Base-by-base conservation (phyloP, 1,140 invertebrate species). In the Lepidotrigona ventralis region DNA sequence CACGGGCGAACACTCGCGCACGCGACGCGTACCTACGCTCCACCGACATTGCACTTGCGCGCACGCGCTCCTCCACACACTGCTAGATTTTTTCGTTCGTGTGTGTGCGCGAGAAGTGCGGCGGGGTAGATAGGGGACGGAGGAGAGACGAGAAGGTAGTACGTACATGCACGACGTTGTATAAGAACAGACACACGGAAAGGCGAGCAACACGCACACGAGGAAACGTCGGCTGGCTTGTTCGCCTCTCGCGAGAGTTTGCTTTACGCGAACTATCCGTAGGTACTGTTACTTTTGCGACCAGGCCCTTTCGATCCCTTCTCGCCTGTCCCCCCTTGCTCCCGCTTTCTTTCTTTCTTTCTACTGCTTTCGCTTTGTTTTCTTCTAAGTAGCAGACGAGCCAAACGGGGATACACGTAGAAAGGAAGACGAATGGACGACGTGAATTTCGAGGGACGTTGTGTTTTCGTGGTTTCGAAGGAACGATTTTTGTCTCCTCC, bases 271-370 rank as follows among this genome's bases (percentile, higher is more conserved):
- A 90, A 90, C 91, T 93, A 92, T 89, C 90, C 88, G 85, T 90
- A 93, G 91, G 91, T 93, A 93, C 92, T 93, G 92, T 93, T 93
- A 92, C 91, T 93, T 93, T 89, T 90, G 90, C 91, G 89, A 91
- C 90, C 89, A 88, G 87, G 89, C 90, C 91, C 91, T 92, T 89
- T 86, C 86, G 84, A 89, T 88, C 90, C 88, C 83, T 90, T 85
- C 90, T 79, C 88, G 81, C 66, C 85, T 78, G 60, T 79, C 74
- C 75, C 78, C 71, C 80, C 85, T 82, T 64, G 12, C 19, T 70
- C 21, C 9, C 51, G 17, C 15, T 39, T 46, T 66, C 33, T 39
- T 23, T 23, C 15, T 39, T 46, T 66, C 33, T 39, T 23, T 64
- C 71, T 23, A 8, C n/a, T 9, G 63, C 6, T 26, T n/a, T 46